phyloP scores from a whole-genome alignment of 1,140 invertebrate species.

The Trichonephila clavipes region DNA sequence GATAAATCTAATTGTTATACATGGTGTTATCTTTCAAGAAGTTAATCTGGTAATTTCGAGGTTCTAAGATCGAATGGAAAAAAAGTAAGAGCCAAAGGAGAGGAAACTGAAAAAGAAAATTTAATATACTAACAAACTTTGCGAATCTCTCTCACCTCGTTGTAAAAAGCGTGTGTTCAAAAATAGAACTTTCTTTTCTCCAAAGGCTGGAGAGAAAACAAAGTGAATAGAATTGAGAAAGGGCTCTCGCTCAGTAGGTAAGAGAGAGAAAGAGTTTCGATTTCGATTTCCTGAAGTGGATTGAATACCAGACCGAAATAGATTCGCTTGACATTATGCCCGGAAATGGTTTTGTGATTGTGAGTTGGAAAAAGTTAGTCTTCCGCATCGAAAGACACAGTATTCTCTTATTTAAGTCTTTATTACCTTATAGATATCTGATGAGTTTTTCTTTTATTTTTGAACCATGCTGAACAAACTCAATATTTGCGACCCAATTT shows the following conservation, averaged over 20 bases:
- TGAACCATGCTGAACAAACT: no score
- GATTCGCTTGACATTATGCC: not conserved
- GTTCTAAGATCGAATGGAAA: no score
- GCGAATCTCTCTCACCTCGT: not conserved
- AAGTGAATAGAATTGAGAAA: not conserved
- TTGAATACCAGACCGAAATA: not conserved
- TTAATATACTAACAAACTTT: not conserved
- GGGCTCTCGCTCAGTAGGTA: not conserved
- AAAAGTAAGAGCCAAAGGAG: no score
- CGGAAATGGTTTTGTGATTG: not conserved
- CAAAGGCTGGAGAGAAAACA: not conserved
- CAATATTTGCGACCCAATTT: no score
- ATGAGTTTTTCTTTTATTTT: no score
- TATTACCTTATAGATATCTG: no score
- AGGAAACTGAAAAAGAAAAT: no score
- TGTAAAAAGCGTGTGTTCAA: not conserved
- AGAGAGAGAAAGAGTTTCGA: not conserved
- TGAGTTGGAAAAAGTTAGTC: not conserved
- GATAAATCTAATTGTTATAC: no score
- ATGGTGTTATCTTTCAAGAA: no score
- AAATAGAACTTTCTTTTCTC: not conserved
- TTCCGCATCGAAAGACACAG: no score
- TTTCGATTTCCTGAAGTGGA: not conserved
- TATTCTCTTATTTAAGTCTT: no score
- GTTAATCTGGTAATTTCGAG: no score